Evolutionary conservation across 2,797 vertebrate species (phyloP), one percentile per base, ranked within the genome.

Genomic region (Leptoclinus maculatus): DNA sequence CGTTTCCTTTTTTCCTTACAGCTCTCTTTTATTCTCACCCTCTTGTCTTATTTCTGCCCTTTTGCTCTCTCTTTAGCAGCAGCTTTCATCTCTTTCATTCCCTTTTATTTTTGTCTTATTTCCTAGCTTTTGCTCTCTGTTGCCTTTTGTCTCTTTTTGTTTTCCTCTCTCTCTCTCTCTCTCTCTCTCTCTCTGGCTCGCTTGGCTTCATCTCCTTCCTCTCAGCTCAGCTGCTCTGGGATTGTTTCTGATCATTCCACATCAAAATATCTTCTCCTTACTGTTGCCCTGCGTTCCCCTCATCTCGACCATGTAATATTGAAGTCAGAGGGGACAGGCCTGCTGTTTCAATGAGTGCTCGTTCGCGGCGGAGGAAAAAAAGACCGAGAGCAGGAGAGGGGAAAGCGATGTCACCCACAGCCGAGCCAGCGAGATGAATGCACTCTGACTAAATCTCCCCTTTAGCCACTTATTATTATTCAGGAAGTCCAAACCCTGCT

Each of bases 381-480:
- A 81, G 74, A 68, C 59, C 1, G 16, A 47, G 84, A 62, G 68
- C 69, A 62, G 64, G 74, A 75, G 73, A 81, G 53, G 77, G 79
- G 71, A 66, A 76, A 88, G 38, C 34, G 9, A 85, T 88, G 87
- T 90, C 89, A 89, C 85, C 83, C 76, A 87, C 79, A 87, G 84
- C 84, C 75, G 34, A 88, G 84, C 80, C 73, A 77, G 73, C 32
- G 45, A 90, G 83, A 91, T 89, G 87, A 92, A 94, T 93, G 82
- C 87, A 82, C 81, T 92, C 85, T 91, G 90, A 93, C 91, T 90
- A 88, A 90, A 92, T 85, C 88, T 89, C 76, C 90, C 90, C 91
- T 86, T 88, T 85, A 92, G 92, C 89, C 83, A 90, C 87, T 93
- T 79, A 90, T 93, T 93, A 88, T 85, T 92, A 93, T 92, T 92